A percentile compares a stretch with the other conserved stretches of the same genome.
Evolutionary conservation across 92 coral and sea anemone species (phyloP).

Genomic region (Palythoa grandis): DNA sequence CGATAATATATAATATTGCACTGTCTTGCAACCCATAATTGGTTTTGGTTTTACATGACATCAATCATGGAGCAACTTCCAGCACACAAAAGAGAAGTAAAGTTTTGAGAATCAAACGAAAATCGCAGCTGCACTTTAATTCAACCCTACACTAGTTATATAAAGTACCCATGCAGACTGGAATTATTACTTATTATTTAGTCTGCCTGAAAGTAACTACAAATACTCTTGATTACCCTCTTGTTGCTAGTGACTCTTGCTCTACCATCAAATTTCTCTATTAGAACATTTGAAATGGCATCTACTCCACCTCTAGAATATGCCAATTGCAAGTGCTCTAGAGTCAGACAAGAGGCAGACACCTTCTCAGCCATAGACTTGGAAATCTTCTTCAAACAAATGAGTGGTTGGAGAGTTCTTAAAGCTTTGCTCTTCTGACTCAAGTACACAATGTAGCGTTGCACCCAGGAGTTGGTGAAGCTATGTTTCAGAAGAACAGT

Average conservation of each 20-base stretch:
- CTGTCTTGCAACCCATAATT: too few species aligned
- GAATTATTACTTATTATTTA: background rate
- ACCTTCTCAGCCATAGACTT: conserved; percentile 39
- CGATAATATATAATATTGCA: too few species aligned
- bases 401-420: conserved; percentile 10
- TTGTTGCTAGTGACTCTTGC: conserved; percentile 50
- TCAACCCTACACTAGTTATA: background rate
- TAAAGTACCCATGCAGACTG: background rate
- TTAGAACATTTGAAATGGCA: conserved; percentile 13
- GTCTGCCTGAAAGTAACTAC: conserved; percentile 36
- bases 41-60: too few species aligned
- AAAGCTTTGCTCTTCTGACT: conserved; percentile 35
- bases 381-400: conserved; percentile 13
- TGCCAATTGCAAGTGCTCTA: conserved; percentile 35
- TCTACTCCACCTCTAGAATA: conserved; percentile 33
- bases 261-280: conserved; percentile 29
- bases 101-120: background rate
- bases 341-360: conserved; percentile 36
- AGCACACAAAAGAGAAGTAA: too few species aligned
- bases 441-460: conserved; percentile 19
- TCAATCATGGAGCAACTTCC: too few species aligned
- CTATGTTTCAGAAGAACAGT: conserved; percentile 57
- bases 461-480: conserved; percentile 51
- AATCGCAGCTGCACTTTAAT: background rate
- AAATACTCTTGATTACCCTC: conserved; percentile 27